Evolutionary conservation across 2,888 invertebrate genomes (phyloP), one percentile per base, ranked within the genome.

Genomic region (Ischnus inquisitorius): DNA sequence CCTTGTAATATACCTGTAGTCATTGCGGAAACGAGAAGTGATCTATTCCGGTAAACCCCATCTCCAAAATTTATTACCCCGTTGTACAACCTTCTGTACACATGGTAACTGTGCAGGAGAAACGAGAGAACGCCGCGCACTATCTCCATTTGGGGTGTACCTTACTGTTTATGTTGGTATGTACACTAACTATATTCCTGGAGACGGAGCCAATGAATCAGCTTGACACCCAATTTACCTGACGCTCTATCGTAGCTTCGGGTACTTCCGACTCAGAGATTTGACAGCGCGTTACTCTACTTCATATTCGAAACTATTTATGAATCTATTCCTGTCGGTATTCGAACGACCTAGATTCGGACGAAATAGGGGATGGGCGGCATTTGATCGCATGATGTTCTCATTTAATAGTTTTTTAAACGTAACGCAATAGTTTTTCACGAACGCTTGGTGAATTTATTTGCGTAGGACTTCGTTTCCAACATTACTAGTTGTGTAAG

Each of bases 211-310:
- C 79, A 65, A 79, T 83, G 75, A 75, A 79, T 83, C 79, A 83
- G 65, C 79, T 71, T 76, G 83, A 83, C 83, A 76, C 83, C 75
- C 83, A 76, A 83, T 83, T 83, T 83, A 83, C 69, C 64, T 83
- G 83, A 83, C 83, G 57, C 64, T 71, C 69, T 68, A 76, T 79
- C 62, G 71, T 46, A 74, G 25, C 68, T 48, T n/a, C 62, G 62
- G 19, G 39, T 65, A 16, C 54, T 22, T 41, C 54, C 64, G 39
- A 28, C n/a, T 12, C 57, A 48, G 8, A 19, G 28, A 25, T 43
- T 12, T 28, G 34, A 28, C 16, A 51, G 22, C 28, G 48, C n/a
- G 34, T 60, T 28, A 14, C 14, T 14, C 5, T 4, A 25, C 57
- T n/a, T 28, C 25, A 22, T 22, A 54, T 8, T 22, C 22, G 19